Base-by-base conservation (phyloP, 2,113 vertebrate genomes). In the Oryzias celebensis region DNA sequence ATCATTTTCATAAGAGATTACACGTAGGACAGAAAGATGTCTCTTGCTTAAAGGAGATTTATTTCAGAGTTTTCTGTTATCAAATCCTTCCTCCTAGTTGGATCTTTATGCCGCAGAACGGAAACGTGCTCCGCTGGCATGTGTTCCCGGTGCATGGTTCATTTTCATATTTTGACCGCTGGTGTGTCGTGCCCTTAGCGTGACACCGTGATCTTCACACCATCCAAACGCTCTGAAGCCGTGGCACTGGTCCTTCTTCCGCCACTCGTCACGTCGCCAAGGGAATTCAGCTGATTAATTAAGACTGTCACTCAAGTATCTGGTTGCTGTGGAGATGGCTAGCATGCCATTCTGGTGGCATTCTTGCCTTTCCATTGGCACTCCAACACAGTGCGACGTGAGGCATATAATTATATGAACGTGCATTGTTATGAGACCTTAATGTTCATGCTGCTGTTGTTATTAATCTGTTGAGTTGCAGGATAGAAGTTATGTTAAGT, bases 301-400 rank as follows among this genome's bases (percentile, higher is more conserved):
- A 73, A 47, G 58, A 56, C 14, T 77, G 73, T 67, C 73, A 65
- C 42, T 79, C 65, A 67, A 68, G 61, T 56, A 61, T 76, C 28
- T 59, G 57, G 56, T 62, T 68, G 57, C 66, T 57, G n/a, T 65
- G 52, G 64, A 68, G 62, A 64, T 51, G 36, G 6, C 24, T 54
- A 45, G 31, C 42, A 5, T 43, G 15, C 46, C 47, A 8, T 57
- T 63, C 48, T 44, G 73, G 45, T 13, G 23, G 28, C 63, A 50
- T 22, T 49, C 18, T 36, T n/a, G 24, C 51, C 64, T 52, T 62
- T 60, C 36, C 44, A 43, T 15, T 14, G 3, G 10, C 8, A 3
- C 49, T 49, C 31, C 7, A 23, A 54, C n/a, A 4, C 20, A n/a
- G 42, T 22, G 28, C 47, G 1, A 7, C 16, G 6, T 1, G 7